phyloP scores from a whole-genome alignment of 53 echinoderm and acorn worm species.

The Echinarachnius parma region DNA sequence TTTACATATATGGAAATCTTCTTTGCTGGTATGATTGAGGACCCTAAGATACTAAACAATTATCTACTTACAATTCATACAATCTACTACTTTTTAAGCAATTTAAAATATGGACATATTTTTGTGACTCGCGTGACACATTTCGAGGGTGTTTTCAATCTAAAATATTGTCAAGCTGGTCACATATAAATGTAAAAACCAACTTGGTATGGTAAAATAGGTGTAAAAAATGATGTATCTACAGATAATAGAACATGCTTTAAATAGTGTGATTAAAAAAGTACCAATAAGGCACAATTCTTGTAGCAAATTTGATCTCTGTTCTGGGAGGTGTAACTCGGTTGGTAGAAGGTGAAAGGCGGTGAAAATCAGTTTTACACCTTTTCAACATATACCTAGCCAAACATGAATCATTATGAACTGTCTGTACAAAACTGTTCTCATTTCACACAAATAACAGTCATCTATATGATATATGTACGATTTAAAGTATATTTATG shows the following conservation, averaged over 20 bases:
- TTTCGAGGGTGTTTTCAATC: constrained; percentile 1
- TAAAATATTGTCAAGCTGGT: constrained; percentile 5
- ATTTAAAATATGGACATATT: constrained; percentile 7
- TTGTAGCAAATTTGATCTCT: neutral
- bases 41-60: neutral
- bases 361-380: neutral
- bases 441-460: no score
- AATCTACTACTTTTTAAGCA: constrained; percentile 5
- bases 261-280: neutral
- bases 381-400: constrained; percentile 2
- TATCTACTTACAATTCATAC: constrained; percentile 10
- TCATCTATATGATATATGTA: no score
- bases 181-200: constrained; percentile 1
- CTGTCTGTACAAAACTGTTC: no score
- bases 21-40: constrained; percentile 12
- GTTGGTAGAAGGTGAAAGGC: constrained; percentile 1
- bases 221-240: constrained; percentile 1
- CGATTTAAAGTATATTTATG: no score
- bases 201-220: constrained; percentile 5
- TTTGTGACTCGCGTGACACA: neutral
- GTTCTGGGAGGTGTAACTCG: neutral
- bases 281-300: neutral
- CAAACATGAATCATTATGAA: constrained; percentile 2
- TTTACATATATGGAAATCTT: neutral
- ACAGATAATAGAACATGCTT: constrained; percentile 5